A percentile compares a stretch with the other conserved stretches of the same genome.
These are phyloP conservation scores for Numenius phaeopus DNA, from an alignment of 2,797 vertebrate genomes.

Conservation along the genomic window DNA sequence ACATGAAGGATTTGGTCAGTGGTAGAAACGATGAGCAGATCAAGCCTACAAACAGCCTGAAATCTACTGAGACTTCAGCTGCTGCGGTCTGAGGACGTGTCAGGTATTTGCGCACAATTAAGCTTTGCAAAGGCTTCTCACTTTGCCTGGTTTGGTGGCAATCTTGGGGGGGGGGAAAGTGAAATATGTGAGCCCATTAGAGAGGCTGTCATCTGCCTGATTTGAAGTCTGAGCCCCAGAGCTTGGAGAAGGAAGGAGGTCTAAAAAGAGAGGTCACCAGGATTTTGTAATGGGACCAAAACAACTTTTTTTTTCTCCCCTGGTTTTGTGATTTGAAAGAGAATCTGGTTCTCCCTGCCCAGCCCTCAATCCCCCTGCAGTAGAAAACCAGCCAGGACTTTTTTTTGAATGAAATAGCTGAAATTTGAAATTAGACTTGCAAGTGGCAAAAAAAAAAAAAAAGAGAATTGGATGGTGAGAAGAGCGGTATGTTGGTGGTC, in stretches of 20 bases:
- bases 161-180: neutral
- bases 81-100: neutral
- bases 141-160: neutral
- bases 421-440: neutral
- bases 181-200: neutral
- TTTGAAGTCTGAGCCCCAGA: neutral
- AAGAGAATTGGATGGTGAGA: neutral
- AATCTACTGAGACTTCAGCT: neutral
- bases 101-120: neutral
- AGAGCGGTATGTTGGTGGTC: rapidly evolving
- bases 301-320: neutral
- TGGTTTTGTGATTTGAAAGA: neutral
- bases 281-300: neutral
- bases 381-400: neutral
- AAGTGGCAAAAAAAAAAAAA: neutral
- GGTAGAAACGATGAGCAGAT: rapidly evolving
- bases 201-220: neutral
- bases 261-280: neutral
- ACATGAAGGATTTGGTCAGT: neutral
- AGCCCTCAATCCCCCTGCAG: neutral
- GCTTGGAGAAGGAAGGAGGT: neutral
- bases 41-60: neutral
- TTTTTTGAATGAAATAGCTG: neutral
- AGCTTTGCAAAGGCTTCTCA: neutral
- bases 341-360: neutral